Percentiles rank a stretch among this genome's conserved stretches.
phyloP scores from a whole-genome alignment of 2,113 vertebrate genomes.

The Orthonyx spaldingii region DNA sequence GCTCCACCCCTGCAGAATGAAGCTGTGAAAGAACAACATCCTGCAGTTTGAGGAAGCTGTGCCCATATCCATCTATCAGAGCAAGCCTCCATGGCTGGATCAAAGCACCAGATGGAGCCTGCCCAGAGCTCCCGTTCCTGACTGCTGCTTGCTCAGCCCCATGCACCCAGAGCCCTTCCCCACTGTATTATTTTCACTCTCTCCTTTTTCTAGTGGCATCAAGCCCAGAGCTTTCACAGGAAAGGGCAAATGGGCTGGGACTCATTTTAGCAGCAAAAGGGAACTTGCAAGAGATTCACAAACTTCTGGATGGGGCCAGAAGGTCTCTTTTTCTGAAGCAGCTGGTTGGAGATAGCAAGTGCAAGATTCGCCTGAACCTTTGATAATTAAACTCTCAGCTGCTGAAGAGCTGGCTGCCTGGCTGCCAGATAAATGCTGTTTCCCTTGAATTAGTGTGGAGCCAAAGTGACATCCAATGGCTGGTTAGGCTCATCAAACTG shows the following conservation, averaged over 20 bases:
- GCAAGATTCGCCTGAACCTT: conserved; percentile 53
- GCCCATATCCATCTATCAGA: background rate
- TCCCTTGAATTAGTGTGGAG: conserved; percentile 64
- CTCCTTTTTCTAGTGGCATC: conserved; percentile 1
- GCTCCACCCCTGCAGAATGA: background rate
- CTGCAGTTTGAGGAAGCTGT: background rate
- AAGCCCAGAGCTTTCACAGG: conserved; percentile 12
- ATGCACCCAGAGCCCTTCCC: background rate
- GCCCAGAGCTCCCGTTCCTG: background rate
- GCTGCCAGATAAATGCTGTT: conserved; percentile 64
- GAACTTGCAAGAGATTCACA: conserved; percentile 33
- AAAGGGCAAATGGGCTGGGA: conserved; percentile 16
- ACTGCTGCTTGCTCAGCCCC: background rate
- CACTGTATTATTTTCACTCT: background rate
- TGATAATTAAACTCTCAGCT: conserved; percentile 65
- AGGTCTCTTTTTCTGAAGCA: conserved; percentile 61
- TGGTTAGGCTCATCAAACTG: conserved; percentile 65
- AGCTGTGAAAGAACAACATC: background rate
- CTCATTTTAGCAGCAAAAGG: conserved; percentile 40
- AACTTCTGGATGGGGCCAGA: conserved; percentile 56
- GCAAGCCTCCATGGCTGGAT: background rate
- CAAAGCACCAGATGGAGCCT: conserved; percentile 7
- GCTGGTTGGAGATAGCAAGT: conserved; percentile 57
- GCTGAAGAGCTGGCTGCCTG: conserved; percentile 43
- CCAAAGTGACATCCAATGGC: conserved; percentile 68